Percentiles rank a stretch among this genome's conserved stretches.
Conservation (phyloP, 2,888 invertebrate genomes). For the Liodrosophila aerea region DNA sequence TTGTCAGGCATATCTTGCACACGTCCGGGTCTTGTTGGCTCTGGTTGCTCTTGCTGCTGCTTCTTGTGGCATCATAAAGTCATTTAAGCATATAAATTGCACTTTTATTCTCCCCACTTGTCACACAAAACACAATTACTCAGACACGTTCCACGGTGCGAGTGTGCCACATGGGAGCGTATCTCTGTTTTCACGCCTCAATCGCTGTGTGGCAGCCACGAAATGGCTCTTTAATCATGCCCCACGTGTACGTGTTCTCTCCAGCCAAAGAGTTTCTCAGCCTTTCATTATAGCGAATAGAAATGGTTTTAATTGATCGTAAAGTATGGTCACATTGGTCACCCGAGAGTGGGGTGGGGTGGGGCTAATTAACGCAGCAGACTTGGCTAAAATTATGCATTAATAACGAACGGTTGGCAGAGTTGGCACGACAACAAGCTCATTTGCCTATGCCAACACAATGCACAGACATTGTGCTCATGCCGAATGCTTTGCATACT, state of each 20-base stretch:
- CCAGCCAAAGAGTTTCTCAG: constrained; percentile 1
- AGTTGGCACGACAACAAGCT: constrained; percentile 35
- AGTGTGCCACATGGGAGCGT: constrained; percentile 17
- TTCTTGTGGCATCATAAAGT: constrained; percentile 62
- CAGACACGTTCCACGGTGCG: constrained; percentile 34
- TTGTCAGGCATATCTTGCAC: not conserved
- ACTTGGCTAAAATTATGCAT: constrained; percentile 58
- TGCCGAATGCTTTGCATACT: constrained; percentile 46
- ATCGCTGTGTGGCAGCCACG: constrained; percentile 2
- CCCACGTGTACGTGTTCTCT: constrained; percentile 21
- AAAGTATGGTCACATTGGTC: not conserved
- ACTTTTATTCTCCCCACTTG: constrained; percentile 65
- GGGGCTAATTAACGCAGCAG: constrained; percentile 58
- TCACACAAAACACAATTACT: constrained; percentile 62
- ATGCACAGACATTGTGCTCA: not conserved
- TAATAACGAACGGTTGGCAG: constrained; percentile 47
- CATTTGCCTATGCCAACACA: constrained; percentile 31
- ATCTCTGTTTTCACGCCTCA: not conserved
- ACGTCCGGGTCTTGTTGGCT: constrained; percentile 2
- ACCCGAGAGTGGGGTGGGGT: constrained; percentile 38
- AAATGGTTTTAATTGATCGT: not conserved
- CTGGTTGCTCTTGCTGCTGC: not conserved
- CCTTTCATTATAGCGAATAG: not conserved
- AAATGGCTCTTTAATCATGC: constrained; percentile 25
- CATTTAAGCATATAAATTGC: constrained; percentile 77